Evolutionary conservation across 2,113 vertebrate genomes (phyloP), one percentile per base, ranked within the genome.

Genomic region (Eulemur macaco): DNA sequence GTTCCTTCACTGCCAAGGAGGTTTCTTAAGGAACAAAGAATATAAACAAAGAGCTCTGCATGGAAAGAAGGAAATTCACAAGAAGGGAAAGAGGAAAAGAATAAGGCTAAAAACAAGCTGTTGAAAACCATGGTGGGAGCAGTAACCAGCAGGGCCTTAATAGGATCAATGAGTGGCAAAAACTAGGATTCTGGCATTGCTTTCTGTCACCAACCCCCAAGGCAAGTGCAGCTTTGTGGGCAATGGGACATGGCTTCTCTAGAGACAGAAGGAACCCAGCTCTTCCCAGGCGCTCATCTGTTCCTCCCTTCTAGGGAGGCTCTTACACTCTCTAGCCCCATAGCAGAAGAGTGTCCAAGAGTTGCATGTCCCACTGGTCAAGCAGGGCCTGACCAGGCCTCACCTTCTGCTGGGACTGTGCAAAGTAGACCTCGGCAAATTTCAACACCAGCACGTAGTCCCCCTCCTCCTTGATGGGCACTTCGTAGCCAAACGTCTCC

Each of bases 341-440:
- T 0, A 78, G 85, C 45, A 74, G 10, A 56, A 34, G 52, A 63
- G 54, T 68, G 83, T 42, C 83, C 15, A 86, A 68, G 56, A 54
- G 82, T 52, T 45, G 37, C 29, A 5, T 13, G 39, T 54, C n/a
- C 20, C 60, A 74, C 6, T 74, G 17, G 69, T 31, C 80, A 54
- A 31, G 20, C 17, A 42, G 37, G 47, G 45, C 2, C 87, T 76
- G 39, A 87, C 39, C 47, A 25, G 23, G 45, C 81, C 96, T 98
- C 98, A 99, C 99, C 99, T 99, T 99, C 98, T 99, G 99, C 95
- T 99, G 99, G 54, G 99, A 99, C 97, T 99, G 99, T 71, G 99
- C 99, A 98, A 99, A 99, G 98, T 99, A 99, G 91, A 99, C 99
- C 92, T 99, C 99, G 0, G 99, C 99, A 97, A 99, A 99, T 98